These are phyloP conservation scores for Columba janthina DNA, from an alignment of 2,113 vertebrate species.

Conservation along the genomic window DNA sequence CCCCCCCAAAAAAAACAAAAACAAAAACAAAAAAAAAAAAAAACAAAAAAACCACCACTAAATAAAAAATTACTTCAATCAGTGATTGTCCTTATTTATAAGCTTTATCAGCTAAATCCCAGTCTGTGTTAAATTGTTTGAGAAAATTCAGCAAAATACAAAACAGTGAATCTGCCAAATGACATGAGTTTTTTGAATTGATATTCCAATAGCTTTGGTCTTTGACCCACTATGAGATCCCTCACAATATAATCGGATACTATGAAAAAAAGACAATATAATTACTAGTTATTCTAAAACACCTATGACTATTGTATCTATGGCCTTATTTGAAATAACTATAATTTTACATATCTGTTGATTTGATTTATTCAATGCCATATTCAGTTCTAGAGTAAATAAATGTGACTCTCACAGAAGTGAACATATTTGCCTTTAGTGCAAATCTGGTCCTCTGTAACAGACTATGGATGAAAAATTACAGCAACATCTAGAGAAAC, in stretches of 20 bases:
- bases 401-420: not conserved
- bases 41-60: not conserved
- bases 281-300: not conserved
- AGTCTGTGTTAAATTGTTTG: not conserved
- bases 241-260: not conserved
- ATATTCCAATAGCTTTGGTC: not conserved
- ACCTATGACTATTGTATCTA: not conserved
- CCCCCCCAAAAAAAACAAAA: not conserved
- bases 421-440: not conserved
- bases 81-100: not conserved
- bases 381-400: not conserved
- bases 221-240: not conserved
- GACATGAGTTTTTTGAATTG: not conserved
- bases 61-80: not conserved
- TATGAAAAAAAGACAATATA: not conserved
- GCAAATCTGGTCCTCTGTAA: not conserved
- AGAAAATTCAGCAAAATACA: not conserved
- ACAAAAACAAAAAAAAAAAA: not conserved
- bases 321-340: not conserved
- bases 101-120: not conserved
- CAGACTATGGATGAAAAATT: not conserved
- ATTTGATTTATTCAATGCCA: not conserved
- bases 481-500: not conserved
- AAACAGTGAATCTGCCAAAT: not conserved
- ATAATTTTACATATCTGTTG: not conserved